A percentile compares a stretch with the other conserved stretches of the same genome.
Evolutionary conservation across 2,888 invertebrate species (phyloP).

Genomic region (Metellina segmentata): DNA sequence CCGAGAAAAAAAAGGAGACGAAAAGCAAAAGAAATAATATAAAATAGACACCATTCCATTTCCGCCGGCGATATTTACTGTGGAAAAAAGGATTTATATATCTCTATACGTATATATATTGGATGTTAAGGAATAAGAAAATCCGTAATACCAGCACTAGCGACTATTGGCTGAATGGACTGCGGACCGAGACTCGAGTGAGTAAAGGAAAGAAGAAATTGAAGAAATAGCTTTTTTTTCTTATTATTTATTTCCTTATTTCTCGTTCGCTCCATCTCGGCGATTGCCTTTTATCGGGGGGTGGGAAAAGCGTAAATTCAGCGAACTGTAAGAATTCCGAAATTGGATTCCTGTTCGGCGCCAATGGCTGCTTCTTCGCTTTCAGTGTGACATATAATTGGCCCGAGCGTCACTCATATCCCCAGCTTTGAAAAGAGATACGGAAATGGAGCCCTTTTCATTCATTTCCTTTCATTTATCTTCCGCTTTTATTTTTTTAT

Average conservation of each 20-base stretch:
- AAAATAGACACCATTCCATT: constrained; percentile 63
- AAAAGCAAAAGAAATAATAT: constrained; percentile 30
- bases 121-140: constrained; percentile 52
- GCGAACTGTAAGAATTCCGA: constrained; percentile 73
- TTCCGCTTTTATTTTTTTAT: constrained; percentile 31
- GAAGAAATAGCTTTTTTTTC: constrained; percentile 71
- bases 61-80: constrained; percentile 63
- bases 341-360: constrained; percentile 72
- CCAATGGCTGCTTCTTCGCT: constrained; percentile 71
- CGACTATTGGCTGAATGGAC: constrained; percentile 49
- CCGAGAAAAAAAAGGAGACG: not conserved
- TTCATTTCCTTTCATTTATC: constrained; percentile 74
- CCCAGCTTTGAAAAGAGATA: constrained; percentile 64
- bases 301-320: constrained; percentile 55
- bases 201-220: constrained; percentile 50
- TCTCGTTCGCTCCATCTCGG: constrained; percentile 51
- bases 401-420: constrained; percentile 57
- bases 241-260: constrained; percentile 57
- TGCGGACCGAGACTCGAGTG: constrained; percentile 13
- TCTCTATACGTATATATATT: constrained; percentile 52
- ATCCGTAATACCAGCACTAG: constrained; percentile 59
- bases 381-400: constrained; percentile 75
- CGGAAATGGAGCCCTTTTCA: constrained; percentile 74
- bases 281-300: constrained; percentile 67
- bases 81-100: constrained; percentile 63